Base-by-base conservation (phyloP, 2,113 vertebrate species). In the Mesocricetus auratus region DNA sequence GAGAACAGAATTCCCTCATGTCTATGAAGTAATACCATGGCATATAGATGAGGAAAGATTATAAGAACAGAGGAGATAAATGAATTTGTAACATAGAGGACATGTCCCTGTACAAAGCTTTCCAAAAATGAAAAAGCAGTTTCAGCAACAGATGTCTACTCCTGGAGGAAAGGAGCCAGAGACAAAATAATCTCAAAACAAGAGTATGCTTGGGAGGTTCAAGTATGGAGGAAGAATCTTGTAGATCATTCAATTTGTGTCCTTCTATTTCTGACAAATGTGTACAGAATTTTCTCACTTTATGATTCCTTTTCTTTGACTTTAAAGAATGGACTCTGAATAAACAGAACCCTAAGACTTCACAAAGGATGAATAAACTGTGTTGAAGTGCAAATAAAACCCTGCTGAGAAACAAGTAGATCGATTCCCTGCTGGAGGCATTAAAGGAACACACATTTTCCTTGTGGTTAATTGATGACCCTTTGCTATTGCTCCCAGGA, bases 401-500 rank as follows among this genome's bases (percentile, higher is more conserved):
- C 53, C 60, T 42, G 47, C 68, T 50, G 39, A 83, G 62, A 75
- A 42, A 11, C 19, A 64, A 33, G n/a, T 22, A 69, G 53, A 77
- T 36, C 10, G 11, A 62, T 58, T 88, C 36, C n/a, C 45, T 47
- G 13, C 12, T 64, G 73, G 42, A 79, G 58, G 15, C 60, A 89
- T 94, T 53, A 58, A 93, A 39, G 17, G 60, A 82, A 74, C 86
- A 94, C 24, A 81, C 2, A 16, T 42, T 58, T 73, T 93, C 33
- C 45, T 88, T 33, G 42, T 73, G 29, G 21, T 31, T 95, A 95
- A 95, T 75, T 87, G 90, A 22, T 93, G 12, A 24, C 39, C 29
- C 60, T 9, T 83, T 90, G 66, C 47, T 71, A 62, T 68, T 58
- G 81, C 39, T 83, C 16, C 24, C 5, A 73, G 15, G 6, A 22